Base-by-base conservation (phyloP, 92 coral and sea anemone species). In the Epizoanthus ramosus region DNA sequence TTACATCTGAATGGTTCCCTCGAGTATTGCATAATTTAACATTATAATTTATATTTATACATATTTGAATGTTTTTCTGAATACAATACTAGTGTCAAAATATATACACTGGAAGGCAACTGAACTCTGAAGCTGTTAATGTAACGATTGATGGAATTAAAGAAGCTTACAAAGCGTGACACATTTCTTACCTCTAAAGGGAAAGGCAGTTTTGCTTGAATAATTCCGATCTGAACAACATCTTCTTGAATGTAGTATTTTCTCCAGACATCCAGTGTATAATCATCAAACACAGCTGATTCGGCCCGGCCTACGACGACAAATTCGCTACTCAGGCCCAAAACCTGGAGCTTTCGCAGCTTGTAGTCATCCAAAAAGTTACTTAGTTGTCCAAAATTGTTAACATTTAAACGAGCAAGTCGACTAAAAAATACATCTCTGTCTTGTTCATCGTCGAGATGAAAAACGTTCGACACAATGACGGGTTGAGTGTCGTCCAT, bases 161-260 rank as follows among this genome's bases (percentile, higher is more conserved):
- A 25, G 24, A 54, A 63, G 33, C 75, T 50, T 63, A 73, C 71
- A 53, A 54, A 18, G 54, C 54, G 5, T 19, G 31, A 19, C 67
- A 19, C 13, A 61, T 3, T 45, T 22, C 90, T 84, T 81, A 93
- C 98, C 95, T 93, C 98, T 54, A 91, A 85, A 54, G 98, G 98
- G 35, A 93, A 91, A 47, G 98, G 91, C 57, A 89, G 83, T 58
- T 70, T 93, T 43, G 95, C 95, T 80, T 93, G 94, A 41, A 93
- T 81, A 70, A 93, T 85, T 72, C 93, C 98, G 47, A 93, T 93
- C 68, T 93, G 98, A 2, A 80, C 91, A 45, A 93, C 98, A 8
- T 93, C 98, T 79, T 93, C 98, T 10, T 84, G 90, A 52, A 93
- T 87, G 77, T 93, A 93, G 68, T 93, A 91, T 73, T 93, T 93